Conservation (phyloP, 2,797 vertebrate species). For the Pempheris klunzingeri region DNA sequence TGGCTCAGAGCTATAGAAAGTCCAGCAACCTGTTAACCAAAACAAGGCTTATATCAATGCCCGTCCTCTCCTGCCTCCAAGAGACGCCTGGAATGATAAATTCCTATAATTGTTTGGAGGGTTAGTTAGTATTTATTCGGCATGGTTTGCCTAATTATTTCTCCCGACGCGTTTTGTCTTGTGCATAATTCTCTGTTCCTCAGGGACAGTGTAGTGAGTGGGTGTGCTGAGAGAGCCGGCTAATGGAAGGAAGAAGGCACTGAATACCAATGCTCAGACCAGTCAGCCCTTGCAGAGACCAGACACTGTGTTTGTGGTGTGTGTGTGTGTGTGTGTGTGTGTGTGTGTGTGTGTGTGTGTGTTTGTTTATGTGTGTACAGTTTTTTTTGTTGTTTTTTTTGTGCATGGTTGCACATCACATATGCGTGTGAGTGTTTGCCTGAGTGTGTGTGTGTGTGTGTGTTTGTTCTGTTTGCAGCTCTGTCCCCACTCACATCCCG, state of each 20-base stretch:
- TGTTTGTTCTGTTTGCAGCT: conserved; percentile 62
- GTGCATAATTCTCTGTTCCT: conserved; percentile 77
- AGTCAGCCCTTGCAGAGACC: conserved; percentile 66
- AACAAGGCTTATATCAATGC: conserved; percentile 47
- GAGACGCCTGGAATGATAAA: conserved; percentile 66
- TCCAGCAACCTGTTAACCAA: conserved; percentile 10
- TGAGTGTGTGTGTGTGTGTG: conserved; percentile 32
- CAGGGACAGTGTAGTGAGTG: conserved; percentile 68
- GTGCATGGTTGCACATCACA: conserved; percentile 57
- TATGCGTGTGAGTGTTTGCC: conserved; percentile 26
- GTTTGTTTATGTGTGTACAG: conserved; percentile 13
- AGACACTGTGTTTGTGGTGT: conserved; percentile 58
- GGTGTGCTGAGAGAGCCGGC: conserved; percentile 71
- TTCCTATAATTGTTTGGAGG: conserved; percentile 75
- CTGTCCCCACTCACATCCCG: conserved; percentile 74
- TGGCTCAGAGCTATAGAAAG: conserved; percentile 25
- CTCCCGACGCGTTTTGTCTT: conserved; percentile 80
- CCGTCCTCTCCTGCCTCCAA: conserved; percentile 46
- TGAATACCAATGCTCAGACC: conserved; percentile 84
- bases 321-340: conserved; percentile 38
- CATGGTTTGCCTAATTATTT: conserved; percentile 81
- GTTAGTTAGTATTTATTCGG: conserved; percentile 78
- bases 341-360: conserved; percentile 34
- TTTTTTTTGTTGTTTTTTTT: conserved; percentile 19
- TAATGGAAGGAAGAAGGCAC: conserved; percentile 74